These are phyloP conservation scores for Platycheirus albimanus DNA, from an alignment of 2,888 invertebrate genomes.

Conservation along the genomic window DNA sequence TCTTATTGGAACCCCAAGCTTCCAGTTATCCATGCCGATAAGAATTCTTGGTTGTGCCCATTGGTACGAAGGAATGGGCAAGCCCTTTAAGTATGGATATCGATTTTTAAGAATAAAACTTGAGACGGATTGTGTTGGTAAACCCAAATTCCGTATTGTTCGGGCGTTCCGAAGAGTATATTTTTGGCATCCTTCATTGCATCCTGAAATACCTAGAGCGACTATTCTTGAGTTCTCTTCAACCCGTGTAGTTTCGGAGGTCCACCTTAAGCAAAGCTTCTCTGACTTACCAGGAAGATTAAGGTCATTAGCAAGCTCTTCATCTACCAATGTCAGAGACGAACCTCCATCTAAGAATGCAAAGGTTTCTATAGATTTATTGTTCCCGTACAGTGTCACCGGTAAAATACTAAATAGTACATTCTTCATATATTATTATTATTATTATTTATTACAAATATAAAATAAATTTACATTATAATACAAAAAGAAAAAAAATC, in stretches of 20 bases:
- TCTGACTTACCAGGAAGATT: background rate
- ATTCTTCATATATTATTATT: too few relatives aligned
- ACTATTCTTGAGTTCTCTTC: conserved; percentile 1
- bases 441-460: too few relatives aligned
- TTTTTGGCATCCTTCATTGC: background rate
- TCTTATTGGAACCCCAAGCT: conserved; percentile 7
- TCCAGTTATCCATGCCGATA: conserved; percentile 34
- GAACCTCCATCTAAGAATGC: conserved; percentile 18
- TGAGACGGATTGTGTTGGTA: background rate
- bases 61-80: conserved; percentile 8
- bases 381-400: too few relatives aligned
- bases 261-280: conserved; percentile 4
- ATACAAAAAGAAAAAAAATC: too few relatives aligned
- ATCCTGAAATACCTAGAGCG: background rate
- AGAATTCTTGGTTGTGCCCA: conserved; percentile 23
- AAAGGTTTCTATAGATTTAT: background rate
- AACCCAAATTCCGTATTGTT: background rate
- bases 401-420: too few relatives aligned
- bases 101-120: too few relatives aligned
- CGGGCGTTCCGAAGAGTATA: background rate
- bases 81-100: background rate
- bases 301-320: background rate
- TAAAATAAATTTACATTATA: too few relatives aligned
- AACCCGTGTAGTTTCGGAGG: background rate
- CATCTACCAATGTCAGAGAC: conserved; percentile 4